A percentile compares a stretch with the other conserved stretches of the same genome.
Conservation (phyloP, 2,113 vertebrate species). For the Ciconia maguari region DNA sequence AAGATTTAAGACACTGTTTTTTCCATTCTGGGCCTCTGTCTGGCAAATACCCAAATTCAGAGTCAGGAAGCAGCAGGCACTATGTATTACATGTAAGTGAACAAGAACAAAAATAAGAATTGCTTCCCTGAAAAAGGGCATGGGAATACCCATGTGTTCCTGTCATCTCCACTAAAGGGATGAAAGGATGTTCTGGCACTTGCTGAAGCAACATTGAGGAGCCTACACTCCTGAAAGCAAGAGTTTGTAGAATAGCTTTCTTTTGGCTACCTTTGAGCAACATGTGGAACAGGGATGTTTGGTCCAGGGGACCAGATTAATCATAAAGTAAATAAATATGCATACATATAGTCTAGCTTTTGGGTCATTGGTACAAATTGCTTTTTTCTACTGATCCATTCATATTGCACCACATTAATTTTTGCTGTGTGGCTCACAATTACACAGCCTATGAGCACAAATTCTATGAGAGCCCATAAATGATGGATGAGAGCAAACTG, state of each 20-base stretch:
- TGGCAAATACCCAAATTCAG: background rate
- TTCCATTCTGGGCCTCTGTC: background rate
- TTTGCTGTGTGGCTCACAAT: background rate
- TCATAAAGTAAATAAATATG: background rate
- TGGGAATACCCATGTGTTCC: background rate
- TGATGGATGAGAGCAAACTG: background rate
- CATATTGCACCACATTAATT: background rate
- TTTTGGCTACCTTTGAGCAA: background rate
- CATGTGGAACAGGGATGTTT: background rate
- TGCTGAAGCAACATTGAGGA: background rate
- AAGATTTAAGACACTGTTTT: background rate
- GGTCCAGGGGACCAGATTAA: background rate
- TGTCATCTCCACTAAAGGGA: background rate
- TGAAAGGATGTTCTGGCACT: background rate
- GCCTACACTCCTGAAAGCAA: background rate
- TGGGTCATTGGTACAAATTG: background rate
- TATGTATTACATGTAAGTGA: background rate
- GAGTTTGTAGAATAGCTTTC: background rate
- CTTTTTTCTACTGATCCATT: background rate
- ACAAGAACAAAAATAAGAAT: background rate
- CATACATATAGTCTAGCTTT: background rate
- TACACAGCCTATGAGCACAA: background rate
- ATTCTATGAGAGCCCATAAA: background rate
- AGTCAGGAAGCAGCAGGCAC: background rate
- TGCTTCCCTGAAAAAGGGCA: background rate